A percentile compares a stretch with the other conserved stretches of the same genome.
Evolutionary conservation across 2,113 vertebrate genomes (phyloP).

Genomic region (Brachirus orientalis): DNA sequence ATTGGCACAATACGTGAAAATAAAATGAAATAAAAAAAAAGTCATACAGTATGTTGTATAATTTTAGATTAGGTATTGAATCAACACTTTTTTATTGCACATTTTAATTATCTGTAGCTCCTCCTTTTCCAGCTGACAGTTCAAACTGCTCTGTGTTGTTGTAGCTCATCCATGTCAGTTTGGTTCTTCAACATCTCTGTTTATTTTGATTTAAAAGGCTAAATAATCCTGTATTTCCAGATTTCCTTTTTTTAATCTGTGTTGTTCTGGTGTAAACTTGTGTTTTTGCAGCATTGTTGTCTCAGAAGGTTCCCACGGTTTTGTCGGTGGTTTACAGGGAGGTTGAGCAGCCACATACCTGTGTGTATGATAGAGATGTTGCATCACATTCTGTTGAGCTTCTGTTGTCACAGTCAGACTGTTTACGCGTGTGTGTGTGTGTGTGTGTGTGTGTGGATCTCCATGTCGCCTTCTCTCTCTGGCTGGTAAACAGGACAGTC

Average conservation of each 20-base stretch:
- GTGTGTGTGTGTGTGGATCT: conserved; percentile 45
- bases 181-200: no score
- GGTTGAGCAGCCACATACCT: no score
- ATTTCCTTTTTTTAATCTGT: no score
- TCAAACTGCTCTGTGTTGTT: background rate
- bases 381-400: conserved; percentile 26
- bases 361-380: conserved; percentile 18
- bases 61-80: background rate
- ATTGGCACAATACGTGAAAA: background rate
- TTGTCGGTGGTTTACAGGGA: no score
- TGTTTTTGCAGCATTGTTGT: no score
- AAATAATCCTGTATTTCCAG: no score
- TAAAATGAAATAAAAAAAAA: background rate
- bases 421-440: conserved; percentile 32
- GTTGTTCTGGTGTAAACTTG: no score
- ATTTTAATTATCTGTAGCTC: conserved; percentile 8
- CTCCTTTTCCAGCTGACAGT: no score
- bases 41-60: background rate
- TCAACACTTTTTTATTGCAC: background rate
- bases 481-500: conserved; percentile 74
- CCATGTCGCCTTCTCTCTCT: conserved; percentile 65
- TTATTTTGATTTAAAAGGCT: no score
- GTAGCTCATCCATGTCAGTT: no score
- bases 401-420: conserved; percentile 33
- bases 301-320: no score